Conservation (phyloP, 2,113 vertebrate species). For the Laticauda laticaudata region DNA sequence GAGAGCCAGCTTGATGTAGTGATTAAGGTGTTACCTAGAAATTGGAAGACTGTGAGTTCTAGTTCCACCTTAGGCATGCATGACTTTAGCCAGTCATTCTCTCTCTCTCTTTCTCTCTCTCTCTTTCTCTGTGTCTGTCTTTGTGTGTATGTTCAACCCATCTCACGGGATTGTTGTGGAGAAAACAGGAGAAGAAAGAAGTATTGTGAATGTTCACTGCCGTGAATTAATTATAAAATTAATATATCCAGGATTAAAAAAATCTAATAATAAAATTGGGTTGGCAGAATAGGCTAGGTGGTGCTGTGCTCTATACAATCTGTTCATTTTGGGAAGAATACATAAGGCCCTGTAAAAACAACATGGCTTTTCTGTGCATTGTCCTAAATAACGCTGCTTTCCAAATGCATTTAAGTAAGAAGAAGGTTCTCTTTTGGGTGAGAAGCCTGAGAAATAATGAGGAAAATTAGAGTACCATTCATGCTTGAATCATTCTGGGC, state of each 20-base stretch:
- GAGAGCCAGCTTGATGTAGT: not conserved
- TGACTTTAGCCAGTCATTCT: not conserved
- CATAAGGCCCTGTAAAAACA: not conserved
- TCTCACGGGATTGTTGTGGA: not conserved
- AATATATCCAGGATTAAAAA: not conserved
- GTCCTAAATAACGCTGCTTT: not conserved
- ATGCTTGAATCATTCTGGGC: not conserved
- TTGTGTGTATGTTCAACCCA: not conserved
- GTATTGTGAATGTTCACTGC: not conserved
- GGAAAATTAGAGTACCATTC: not conserved
- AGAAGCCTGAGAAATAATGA: not conserved
- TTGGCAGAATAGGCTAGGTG: not conserved
- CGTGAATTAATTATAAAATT: not conserved
- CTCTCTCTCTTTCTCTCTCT: not conserved
- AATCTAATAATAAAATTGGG: not conserved
- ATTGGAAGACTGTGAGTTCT: not conserved
- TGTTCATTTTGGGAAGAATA: not conserved
- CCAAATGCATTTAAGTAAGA: not conserved
- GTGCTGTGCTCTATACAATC: not conserved
- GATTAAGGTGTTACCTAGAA: not conserved
- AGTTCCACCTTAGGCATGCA: not conserved
- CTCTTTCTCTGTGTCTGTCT: too few species aligned
- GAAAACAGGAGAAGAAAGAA: not conserved
- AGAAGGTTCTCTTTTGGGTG: not conserved
- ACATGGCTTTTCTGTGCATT: not conserved